Percentiles rank a stretch among this genome's conserved stretches.
These are phyloP conservation scores for Pomacea canaliculata DNA, from an alignment of 2,888 invertebrate genomes.

Conservation along the genomic window DNA sequence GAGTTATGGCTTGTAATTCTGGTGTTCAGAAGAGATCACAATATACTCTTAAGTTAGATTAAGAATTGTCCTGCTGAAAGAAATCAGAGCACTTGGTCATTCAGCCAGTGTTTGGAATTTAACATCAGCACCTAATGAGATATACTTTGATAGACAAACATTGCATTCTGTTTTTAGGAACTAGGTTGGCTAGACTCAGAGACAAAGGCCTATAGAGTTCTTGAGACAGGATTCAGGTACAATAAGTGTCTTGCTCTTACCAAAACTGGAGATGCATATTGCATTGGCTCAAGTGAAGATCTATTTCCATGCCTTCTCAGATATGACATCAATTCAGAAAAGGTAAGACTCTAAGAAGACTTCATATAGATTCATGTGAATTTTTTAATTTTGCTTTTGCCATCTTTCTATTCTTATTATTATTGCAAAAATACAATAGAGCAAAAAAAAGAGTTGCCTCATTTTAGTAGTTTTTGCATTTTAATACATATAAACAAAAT, in stretches of 20 bases:
- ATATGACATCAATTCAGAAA: conserved; percentile 46
- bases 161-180: conserved; percentile 39
- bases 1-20: too few relatives aligned
- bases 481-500: too few relatives aligned
- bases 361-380: conserved; percentile 7
- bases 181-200: conserved; percentile 46
- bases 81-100: too few relatives aligned
- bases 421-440: too few relatives aligned
- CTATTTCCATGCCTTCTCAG: conserved; percentile 58
- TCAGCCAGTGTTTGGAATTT: too few relatives aligned
- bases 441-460: too few relatives aligned
- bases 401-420: background rate
- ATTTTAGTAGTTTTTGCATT: too few relatives aligned
- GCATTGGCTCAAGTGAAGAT: conserved; percentile 63
- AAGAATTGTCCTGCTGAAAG: too few relatives aligned
- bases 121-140: too few relatives aligned
- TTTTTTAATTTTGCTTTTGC: background rate
- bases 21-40: too few relatives aligned
- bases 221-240: conserved; percentile 52
- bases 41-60: too few relatives aligned
- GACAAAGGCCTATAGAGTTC: conserved; percentile 25
- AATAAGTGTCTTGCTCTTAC: conserved; percentile 46
- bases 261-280: conserved; percentile 55
- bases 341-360: conserved; percentile 40
- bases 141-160: too few relatives aligned